phyloP scores from a whole-genome alignment of 2,888 invertebrate genomes.

The Thereva nobilitata region DNA sequence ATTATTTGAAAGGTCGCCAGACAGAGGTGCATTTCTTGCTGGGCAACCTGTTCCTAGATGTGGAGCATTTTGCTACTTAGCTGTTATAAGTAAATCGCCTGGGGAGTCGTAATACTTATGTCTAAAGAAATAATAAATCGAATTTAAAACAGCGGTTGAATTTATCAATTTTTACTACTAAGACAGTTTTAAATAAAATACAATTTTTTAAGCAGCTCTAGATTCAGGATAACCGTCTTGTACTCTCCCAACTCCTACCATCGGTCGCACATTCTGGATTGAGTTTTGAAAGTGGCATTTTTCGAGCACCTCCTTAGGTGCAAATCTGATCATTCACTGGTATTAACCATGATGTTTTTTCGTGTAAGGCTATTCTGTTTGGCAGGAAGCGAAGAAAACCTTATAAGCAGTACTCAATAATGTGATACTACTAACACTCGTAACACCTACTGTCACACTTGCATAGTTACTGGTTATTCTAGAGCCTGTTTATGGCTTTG shows the following conservation, averaged over 20 bases:
- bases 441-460: no score
- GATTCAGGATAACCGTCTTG: background rate
- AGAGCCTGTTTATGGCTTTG: no score
- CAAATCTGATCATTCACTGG: no score
- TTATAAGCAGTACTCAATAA: no score
- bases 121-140: background rate
- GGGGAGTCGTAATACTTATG: constrained; percentile 5
- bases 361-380: no score
- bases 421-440: no score
- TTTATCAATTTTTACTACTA: background rate
- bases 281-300: no score
- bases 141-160: background rate
- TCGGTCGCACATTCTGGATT: no score
- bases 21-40: constrained; percentile 63
- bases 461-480: no score
- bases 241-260: background rate
- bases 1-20: constrained; percentile 61
- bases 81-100: constrained; percentile 57
- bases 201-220: background rate
- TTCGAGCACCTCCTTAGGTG: no score
- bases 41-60: constrained; percentile 63
- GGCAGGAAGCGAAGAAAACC: no score
- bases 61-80: constrained; percentile 64
- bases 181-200: background rate
- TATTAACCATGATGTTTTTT: no score